Evolutionary conservation across 2,888 invertebrate genomes (phyloP).

Genomic region (Archips crataeganus): DNA sequence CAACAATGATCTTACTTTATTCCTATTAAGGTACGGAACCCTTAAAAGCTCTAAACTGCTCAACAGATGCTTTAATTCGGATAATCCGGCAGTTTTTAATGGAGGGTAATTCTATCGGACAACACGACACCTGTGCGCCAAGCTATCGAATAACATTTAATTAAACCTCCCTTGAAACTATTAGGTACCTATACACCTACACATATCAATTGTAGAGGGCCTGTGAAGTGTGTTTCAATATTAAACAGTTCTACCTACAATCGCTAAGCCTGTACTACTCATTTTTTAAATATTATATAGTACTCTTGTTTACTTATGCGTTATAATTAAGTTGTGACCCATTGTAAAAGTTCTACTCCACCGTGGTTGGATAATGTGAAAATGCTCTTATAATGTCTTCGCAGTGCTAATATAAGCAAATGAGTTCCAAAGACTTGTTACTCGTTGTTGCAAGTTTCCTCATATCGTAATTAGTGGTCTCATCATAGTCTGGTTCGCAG

Average conservation of each 20-base stretch:
- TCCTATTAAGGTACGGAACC: too few species aligned
- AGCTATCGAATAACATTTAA: slow-evolving; percentile 4
- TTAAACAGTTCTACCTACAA: too few species aligned
- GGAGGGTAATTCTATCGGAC: not conserved
- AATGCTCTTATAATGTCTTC: not conserved
- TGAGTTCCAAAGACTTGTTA: slow-evolving; percentile 9
- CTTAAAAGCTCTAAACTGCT: too few species aligned
- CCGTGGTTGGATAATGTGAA: not conserved
- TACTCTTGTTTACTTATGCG: not conserved
- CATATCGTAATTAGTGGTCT: slow-evolving; percentile 4
- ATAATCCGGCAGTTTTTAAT: not conserved
- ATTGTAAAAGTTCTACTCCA: not conserved
- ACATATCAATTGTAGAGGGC: too few species aligned
- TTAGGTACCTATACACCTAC: too few species aligned
- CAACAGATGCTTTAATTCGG: too few species aligned
- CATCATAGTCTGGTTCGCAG: not conserved
- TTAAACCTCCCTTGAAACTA: not conserved
- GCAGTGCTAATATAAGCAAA: slow-evolving; percentile 5
- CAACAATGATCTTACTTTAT: too few species aligned
- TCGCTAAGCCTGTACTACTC: too few species aligned
- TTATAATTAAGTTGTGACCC: not conserved
- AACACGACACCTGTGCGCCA: not conserved
- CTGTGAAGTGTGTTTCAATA: too few species aligned
- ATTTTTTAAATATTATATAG: too few species aligned
- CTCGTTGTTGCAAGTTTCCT: slow-evolving; percentile 6